Base-by-base conservation (phyloP, 2,888 invertebrate genomes). In the Drosophila colorata region DNA sequence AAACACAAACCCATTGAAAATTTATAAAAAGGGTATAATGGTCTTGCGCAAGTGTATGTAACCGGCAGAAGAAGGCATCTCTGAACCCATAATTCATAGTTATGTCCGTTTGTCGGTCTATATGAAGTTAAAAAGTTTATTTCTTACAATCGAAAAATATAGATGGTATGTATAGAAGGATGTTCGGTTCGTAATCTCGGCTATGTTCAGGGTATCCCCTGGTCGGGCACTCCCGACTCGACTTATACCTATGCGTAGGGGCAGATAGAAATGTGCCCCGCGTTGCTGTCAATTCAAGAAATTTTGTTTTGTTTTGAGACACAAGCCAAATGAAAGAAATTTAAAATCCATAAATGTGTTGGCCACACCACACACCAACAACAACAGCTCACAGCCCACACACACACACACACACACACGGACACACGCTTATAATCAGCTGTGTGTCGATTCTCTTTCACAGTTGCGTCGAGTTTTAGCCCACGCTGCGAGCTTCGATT, bases 231-330 rank as follows among this genome's bases (percentile, higher is more conserved):
- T 8, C 28, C 28, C 8, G 8, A 28, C 8, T 28, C 8, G 28
- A 28, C 2, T 28, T 28, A 28, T 28, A 28, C 28, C 8, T 8
- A 8, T 8, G 28, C 28, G 28, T 11, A 44, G 20, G 25, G 13
- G 13, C 28, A 8, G 35, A 16, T 28, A 46, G 55, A 67, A 55
- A 59, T 56, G 66, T 78, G 33, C 44, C 74, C 74, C 74, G 74
- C 74, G 55, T 59, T 52, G 80, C 80, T 81, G 87, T 84, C 82
- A 81, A 84, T 70, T 63, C 56, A 63, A 53, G 49, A 78, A 81
- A 76, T 58, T 78, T 69, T 70, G 83, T 83, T 80, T 86, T 79
- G 83, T 85, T 86, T 79, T 73, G 77, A 88, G 82, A 82, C 82
- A 82, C 82, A 82, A 86, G 88, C 84, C 88, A 85, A 71, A 76